phyloP scores from a whole-genome alignment of 2,888 invertebrate genomes.

The Reticulitermes lucifugus region DNA sequence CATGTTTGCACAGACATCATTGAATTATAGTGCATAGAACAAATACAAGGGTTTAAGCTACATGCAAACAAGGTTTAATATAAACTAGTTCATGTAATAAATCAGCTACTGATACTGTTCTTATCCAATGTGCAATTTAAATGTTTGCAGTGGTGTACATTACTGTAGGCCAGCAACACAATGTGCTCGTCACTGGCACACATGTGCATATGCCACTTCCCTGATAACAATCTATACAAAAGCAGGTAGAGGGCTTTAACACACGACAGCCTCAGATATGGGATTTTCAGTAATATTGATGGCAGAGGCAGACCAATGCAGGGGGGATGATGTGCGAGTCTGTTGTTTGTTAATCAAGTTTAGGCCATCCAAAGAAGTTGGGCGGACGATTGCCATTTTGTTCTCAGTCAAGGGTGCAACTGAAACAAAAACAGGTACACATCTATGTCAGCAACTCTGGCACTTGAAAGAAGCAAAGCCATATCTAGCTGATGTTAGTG shows the following conservation, averaged over 20 bases:
- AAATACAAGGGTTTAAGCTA: background rate
- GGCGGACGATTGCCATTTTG: slow-evolving; percentile 76
- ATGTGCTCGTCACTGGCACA: no score
- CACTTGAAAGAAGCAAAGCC: background rate
- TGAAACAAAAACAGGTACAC: slow-evolving; percentile 62
- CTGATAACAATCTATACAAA: background rate
- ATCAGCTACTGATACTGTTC: background rate
- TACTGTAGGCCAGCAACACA: no score
- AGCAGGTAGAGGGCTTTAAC: slow-evolving; percentile 63
- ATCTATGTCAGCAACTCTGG: slow-evolving; percentile 27
- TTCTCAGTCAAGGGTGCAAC: slow-evolving; percentile 79
- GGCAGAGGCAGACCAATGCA: slow-evolving; percentile 65
- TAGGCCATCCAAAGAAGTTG: slow-evolving; percentile 70
- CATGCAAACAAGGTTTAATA: background rate
- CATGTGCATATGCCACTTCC: no score
- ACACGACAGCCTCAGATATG: slow-evolving; percentile 79
- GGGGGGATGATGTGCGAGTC: slow-evolving; percentile 44
- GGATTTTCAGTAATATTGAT: slow-evolving; percentile 85
- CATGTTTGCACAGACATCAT: background rate
- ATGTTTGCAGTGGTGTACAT: background rate
- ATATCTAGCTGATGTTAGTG: background rate
- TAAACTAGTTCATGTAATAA: background rate
- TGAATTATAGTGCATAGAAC: slow-evolving; percentile 3
- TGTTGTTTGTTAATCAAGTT: slow-evolving; percentile 51
- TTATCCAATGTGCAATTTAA: slow-evolving; percentile 16